Conservation (phyloP, 1,140 invertebrate species). For the Papilio dardanus region DNA sequence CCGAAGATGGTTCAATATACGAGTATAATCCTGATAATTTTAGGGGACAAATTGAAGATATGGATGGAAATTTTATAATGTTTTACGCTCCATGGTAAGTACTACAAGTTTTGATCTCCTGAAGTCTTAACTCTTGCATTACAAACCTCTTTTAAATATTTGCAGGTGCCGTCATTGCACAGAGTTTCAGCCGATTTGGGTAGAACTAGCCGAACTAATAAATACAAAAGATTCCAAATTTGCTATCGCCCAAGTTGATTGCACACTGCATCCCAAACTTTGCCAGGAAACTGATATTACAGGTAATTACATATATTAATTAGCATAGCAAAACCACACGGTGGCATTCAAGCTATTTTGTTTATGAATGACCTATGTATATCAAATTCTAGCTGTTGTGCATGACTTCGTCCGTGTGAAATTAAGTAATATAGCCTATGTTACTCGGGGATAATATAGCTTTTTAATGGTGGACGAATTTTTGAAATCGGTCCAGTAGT, state of each 20-base stretch:
- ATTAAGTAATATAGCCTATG: no score
- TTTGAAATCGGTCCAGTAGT: no score
- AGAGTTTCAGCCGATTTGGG: constrained; percentile 72
- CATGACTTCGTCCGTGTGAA: no score
- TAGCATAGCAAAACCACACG: neutral
- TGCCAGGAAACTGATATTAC: constrained; percentile 76
- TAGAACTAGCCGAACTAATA: constrained; percentile 66
- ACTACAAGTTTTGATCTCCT: neutral
- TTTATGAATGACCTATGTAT: no score
- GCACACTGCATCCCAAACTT: constrained; percentile 64
- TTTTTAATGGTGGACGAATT: no score
- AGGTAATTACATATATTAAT: constrained; percentile 52
- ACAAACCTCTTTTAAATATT: constrained; percentile 32
- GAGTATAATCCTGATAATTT: constrained; percentile 72
- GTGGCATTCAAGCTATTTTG: constrained; percentile 23
- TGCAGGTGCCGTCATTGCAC: constrained; percentile 73
- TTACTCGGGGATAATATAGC: no score
- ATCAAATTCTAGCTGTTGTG: no score
- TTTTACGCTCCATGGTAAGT: constrained; percentile 76
- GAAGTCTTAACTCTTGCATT: neutral
- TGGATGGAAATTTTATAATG: constrained; percentile 78
- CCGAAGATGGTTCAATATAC: constrained; percentile 66
- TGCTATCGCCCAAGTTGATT: constrained; percentile 77
- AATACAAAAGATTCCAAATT: constrained; percentile 74
- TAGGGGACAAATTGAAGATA: constrained; percentile 67